These are phyloP conservation scores for Chironomus striatipennis DNA, from an alignment of 1,140 invertebrate species.

Conservation along the genomic window DNA sequence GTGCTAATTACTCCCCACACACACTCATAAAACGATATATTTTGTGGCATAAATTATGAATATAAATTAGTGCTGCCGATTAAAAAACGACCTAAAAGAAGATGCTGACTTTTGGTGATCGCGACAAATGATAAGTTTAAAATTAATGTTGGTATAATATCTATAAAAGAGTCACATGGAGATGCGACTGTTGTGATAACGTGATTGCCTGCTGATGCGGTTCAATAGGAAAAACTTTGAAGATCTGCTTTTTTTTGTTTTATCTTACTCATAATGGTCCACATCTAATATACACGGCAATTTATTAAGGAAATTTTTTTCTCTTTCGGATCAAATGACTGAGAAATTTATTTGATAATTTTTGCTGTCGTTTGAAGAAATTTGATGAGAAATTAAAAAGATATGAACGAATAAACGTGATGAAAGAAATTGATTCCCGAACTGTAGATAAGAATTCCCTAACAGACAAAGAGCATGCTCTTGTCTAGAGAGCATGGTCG, in stretches of 20 bases:
- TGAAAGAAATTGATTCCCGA: too few relatives aligned
- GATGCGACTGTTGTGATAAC: slow-evolving; percentile 18
- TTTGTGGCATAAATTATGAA: slow-evolving; percentile 20
- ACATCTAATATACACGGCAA: too few relatives aligned
- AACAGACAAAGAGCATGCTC: too few relatives aligned
- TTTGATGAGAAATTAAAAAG: too few relatives aligned
- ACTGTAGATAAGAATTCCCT: too few relatives aligned
- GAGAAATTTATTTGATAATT: too few relatives aligned
- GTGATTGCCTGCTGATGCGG: slow-evolving; percentile 4
- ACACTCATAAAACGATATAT: not conserved
- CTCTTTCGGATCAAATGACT: too few relatives aligned
- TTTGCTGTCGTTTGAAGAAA: too few relatives aligned
- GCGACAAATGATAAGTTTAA: slow-evolving; percentile 16
- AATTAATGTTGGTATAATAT: slow-evolving; percentile 4
- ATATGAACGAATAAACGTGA: too few relatives aligned
- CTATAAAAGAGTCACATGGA: not conserved
- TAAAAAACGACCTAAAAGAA: not conserved
- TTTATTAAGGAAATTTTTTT: too few relatives aligned
- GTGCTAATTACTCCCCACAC: not conserved
- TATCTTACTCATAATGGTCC: not conserved
- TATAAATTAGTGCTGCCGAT: not conserved
- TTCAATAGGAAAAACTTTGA: not conserved
- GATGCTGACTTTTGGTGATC: not conserved
- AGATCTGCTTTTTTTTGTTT: not conserved
- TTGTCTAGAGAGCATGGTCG: too few relatives aligned